Base-by-base conservation (phyloP, 2,113 vertebrate genomes). In the Cebus imitator region DNA sequence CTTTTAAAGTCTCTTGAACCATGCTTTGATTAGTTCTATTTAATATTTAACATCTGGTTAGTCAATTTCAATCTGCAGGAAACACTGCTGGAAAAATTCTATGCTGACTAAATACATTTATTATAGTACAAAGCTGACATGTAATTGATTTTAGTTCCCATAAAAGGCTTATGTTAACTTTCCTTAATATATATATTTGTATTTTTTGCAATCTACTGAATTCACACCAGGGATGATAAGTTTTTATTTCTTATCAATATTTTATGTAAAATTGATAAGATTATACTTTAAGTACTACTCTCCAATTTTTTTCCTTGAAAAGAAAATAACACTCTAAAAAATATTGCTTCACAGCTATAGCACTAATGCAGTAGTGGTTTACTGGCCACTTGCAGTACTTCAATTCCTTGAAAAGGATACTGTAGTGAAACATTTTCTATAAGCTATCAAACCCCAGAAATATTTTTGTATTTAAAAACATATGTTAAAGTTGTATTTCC, bases 21-120 rank as follows among this genome's bases (percentile, higher is more conserved):
- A 98, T 98, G 98, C 98, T 99, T 99, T 99, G 98, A 99, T 99
- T 99, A 99, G 98, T 98, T 98, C 98, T 99, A 98, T 98, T 99
- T 99, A 99, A 99, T 99, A 99, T 99, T 99, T 99, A 99, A 99
- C 99, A 99, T 99, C 98, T 98, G 98, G 98, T 98, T 98, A 99
- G 98, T 99, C 99, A 99, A 99, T 99, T 99, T 98, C 98, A 99
- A 99, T 99, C 98, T 98, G 97, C 96, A 98, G 97, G 0, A 94
- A 98, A 98, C 58, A 45, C 97, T 98, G 97, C 97, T 99, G 98
- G 98, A 98, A 99, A 98, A 98, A 98, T 98, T 98, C 98, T 98
- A 91, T 98, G 98, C 98, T 99, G 98, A 99, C 98, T 99, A 99
- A 99, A 99, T 99, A 98, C 98, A 99, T 99, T 99, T 99, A 99